Evolutionary conservation across 2,888 invertebrate species (phyloP).

Genomic region (Eudasyphora cyanicolor): DNA sequence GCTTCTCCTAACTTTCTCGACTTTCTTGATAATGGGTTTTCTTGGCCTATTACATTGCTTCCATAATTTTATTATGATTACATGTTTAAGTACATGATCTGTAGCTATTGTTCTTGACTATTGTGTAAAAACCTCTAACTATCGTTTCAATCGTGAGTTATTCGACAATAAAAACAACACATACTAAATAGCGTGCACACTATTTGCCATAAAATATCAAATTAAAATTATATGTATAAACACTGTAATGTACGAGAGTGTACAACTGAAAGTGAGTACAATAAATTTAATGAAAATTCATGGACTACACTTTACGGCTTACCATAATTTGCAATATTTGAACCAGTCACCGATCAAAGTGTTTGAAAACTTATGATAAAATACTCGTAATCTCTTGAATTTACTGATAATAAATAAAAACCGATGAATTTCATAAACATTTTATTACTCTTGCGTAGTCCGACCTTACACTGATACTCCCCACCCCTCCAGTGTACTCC

Average conservation of each 20-base stretch:
- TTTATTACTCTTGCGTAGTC: not conserved
- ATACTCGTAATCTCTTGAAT: slow-evolving; percentile 7
- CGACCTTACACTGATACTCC: not conserved
- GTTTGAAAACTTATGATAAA: not conserved
- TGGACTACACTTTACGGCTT: not conserved
- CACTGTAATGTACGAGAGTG: too few relatives aligned
- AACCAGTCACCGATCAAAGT: not conserved
- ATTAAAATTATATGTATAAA: not conserved
- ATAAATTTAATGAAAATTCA: not conserved
- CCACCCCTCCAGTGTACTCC: not conserved
- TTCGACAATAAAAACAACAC: too few relatives aligned
- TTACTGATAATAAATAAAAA: not conserved
- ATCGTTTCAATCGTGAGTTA: too few relatives aligned
- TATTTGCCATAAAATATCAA: not conserved
- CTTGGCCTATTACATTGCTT: too few relatives aligned
- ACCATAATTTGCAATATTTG: slow-evolving; percentile 1
- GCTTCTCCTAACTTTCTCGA: too few relatives aligned
- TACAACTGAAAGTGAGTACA: too few relatives aligned
- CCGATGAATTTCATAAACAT: not conserved
- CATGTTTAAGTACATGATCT: too few relatives aligned
- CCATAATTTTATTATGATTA: too few relatives aligned
- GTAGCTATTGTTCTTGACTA: too few relatives aligned
- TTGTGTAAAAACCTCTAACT: too few relatives aligned
- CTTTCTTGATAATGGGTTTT: too few relatives aligned
- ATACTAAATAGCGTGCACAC: too few relatives aligned